A percentile compares a stretch with the other conserved stretches of the same genome.
Conservation (phyloP, 2,888 invertebrate genomes). For the Ganaspis brasiliensis region DNA sequence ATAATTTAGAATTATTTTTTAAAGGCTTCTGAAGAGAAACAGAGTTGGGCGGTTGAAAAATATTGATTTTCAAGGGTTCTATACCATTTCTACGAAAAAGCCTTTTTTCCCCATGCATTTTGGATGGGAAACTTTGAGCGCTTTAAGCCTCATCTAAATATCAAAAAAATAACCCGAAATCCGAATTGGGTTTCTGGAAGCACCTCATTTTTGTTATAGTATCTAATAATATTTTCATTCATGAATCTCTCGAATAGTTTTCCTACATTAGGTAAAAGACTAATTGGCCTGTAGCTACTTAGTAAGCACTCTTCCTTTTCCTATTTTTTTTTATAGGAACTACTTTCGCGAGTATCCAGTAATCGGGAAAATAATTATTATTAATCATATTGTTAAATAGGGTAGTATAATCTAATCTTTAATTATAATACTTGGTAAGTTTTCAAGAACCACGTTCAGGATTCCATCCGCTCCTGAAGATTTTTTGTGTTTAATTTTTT, state of each 20-base stretch:
- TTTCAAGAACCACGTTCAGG: slow-evolving; percentile 47
- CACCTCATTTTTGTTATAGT: slow-evolving; percentile 11
- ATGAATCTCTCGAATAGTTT: slow-evolving; percentile 62
- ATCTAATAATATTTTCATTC: slow-evolving; percentile 37
- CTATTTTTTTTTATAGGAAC: slow-evolving; percentile 54
- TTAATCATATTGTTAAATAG: slow-evolving; percentile 60
- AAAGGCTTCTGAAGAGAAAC: too few relatives aligned
- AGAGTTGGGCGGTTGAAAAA: too few relatives aligned
- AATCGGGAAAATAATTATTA: slow-evolving; percentile 64
- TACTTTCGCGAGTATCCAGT: slow-evolving; percentile 62
- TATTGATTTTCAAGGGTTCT: too few relatives aligned
- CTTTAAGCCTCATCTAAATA: too few relatives aligned
- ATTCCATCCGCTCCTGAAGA: slow-evolving; percentile 46
- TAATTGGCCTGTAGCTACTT: slow-evolving; percentile 61
- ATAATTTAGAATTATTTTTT: too few relatives aligned
- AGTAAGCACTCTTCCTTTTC: slow-evolving; percentile 41
- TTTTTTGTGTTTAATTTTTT: slow-evolving; percentile 44
- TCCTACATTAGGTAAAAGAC: slow-evolving; percentile 60
- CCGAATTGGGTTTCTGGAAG: slow-evolving; percentile 49
- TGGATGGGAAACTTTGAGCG: too few relatives aligned
- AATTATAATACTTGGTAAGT: slow-evolving; percentile 33
- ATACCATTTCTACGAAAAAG: too few relatives aligned
- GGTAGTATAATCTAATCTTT: slow-evolving; percentile 30
- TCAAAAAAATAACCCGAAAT: too few relatives aligned
- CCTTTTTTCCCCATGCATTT: too few relatives aligned